Evolutionary conservation across 2,888 invertebrate species (phyloP).

Genomic region (Poecilobothrus nobilitatus): DNA sequence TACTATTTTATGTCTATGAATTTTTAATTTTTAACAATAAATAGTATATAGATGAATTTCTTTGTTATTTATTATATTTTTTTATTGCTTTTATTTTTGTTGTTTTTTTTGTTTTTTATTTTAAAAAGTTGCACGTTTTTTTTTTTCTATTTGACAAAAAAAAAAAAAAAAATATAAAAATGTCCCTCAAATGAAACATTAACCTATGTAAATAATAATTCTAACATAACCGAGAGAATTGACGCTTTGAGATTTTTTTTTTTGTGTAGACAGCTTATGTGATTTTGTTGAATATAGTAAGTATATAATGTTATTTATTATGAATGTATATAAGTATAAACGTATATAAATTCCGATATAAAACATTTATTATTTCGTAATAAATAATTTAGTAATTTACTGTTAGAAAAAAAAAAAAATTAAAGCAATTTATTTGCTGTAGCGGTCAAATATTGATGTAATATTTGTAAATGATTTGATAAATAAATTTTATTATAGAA

Average conservation of each 20-base stretch:
- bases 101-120: neutral
- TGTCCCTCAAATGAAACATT: neutral
- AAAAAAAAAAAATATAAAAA: neutral
- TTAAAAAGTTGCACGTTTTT: slow-evolving; percentile 1
- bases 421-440: too few species aligned
- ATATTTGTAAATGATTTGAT: too few species aligned
- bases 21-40: neutral
- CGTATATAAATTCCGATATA: too few species aligned
- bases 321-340: too few species aligned
- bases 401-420: too few species aligned
- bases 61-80: neutral
- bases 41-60: too few species aligned
- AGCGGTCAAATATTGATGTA: too few species aligned
- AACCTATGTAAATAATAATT: neutral
- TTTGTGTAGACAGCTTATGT: neutral
- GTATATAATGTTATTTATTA: too few species aligned
- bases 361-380: too few species aligned
- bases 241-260: neutral
- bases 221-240: neutral
- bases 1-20: neutral
- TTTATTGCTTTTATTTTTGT: neutral
- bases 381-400: too few species aligned
- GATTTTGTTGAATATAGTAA: neutral
- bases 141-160: neutral
- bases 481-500: too few species aligned